A percentile compares a stretch with the other conserved stretches of the same genome.
Conservation (phyloP, 2,888 invertebrate species). For the Periphyllus acericola region DNA sequence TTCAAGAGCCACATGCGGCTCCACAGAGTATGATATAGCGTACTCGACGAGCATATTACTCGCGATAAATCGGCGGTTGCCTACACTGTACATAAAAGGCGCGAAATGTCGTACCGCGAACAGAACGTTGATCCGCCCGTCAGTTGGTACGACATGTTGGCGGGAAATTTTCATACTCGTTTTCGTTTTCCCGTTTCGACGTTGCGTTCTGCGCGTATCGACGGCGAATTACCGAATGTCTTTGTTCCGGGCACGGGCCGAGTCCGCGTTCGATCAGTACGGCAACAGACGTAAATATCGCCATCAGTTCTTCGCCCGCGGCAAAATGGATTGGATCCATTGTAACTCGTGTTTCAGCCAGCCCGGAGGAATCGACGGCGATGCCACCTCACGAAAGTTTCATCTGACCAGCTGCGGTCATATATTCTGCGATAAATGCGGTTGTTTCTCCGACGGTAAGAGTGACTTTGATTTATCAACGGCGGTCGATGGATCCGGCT, state of each 20-base stretch:
- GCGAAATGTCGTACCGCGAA: background rate
- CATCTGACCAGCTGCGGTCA: constrained; percentile 46
- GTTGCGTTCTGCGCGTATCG: background rate
- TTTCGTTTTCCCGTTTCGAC: no score
- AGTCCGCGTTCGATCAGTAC: background rate
- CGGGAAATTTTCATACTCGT: background rate
- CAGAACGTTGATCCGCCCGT: background rate
- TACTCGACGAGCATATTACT: no score
- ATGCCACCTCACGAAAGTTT: background rate
- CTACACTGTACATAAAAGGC: background rate
- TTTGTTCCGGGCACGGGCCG: background rate
- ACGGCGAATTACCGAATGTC: background rate
- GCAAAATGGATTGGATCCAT: constrained; percentile 48
- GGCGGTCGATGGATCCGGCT: background rate
- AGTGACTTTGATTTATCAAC: background rate
- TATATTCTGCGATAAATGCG: constrained; percentile 43
- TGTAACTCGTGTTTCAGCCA: constrained; percentile 45
- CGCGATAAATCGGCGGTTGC: background rate
- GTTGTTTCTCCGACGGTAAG: constrained; percentile 46
- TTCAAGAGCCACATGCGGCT: no score
- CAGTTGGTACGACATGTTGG: background rate
- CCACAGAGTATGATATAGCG: no score
- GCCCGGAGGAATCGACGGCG: background rate
- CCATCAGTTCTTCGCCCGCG: no score
- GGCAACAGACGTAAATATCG: no score